phyloP scores from a whole-genome alignment of 2,888 invertebrate genomes.

The Patella depressa region DNA sequence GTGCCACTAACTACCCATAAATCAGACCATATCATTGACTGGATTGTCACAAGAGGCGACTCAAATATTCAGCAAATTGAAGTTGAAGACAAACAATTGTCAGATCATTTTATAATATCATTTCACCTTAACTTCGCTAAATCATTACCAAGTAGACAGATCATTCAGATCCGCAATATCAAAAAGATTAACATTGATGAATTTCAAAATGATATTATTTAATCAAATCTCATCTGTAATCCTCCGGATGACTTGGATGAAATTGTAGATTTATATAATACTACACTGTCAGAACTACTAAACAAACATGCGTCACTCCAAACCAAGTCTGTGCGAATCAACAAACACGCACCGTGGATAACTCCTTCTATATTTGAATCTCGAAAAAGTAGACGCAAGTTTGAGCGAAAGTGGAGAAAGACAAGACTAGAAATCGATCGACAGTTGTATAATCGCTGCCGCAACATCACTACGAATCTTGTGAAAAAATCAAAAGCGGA shows the following conservation, averaged over 20 bases:
- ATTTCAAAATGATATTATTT: too few relatives aligned
- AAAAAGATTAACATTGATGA: too few relatives aligned
- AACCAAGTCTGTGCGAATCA: too few relatives aligned
- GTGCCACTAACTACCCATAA: not conserved
- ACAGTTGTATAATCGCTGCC: not conserved
- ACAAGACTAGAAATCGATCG: not conserved
- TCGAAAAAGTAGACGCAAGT: not conserved
- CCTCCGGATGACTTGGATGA: too few relatives aligned
- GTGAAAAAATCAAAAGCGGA: too few relatives aligned
- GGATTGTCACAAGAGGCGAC: not conserved
- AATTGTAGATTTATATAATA: too few relatives aligned
- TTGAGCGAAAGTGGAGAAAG: not conserved
- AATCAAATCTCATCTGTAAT: too few relatives aligned
- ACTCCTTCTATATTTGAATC: not conserved
- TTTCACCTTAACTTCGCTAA: not conserved
- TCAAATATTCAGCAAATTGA: not conserved
- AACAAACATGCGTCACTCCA: too few relatives aligned
- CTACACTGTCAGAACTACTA: too few relatives aligned
- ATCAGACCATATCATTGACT: not conserved
- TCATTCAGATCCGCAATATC: not conserved
- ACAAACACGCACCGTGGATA: too few relatives aligned
- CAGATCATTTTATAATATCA: constrained; percentile 2
- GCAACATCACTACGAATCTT: not conserved
- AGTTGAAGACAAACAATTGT: not conserved
- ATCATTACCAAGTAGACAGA: not conserved